Evolutionary conservation across 2,888 invertebrate genomes (phyloP), one percentile per base, ranked within the genome.

Genomic region (Tetragonula carbonaria): DNA sequence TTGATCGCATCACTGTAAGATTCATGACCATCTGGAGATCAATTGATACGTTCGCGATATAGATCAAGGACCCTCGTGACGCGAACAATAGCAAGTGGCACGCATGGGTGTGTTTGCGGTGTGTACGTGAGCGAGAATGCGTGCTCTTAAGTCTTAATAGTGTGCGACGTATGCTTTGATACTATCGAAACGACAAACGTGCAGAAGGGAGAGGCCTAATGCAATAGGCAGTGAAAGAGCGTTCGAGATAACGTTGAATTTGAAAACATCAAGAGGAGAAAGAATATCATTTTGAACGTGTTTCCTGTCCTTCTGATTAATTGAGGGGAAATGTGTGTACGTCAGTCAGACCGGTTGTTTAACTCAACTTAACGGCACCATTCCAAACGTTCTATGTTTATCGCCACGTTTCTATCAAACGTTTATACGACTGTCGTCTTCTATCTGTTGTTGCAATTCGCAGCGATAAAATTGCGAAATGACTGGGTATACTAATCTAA

Each of bases 71-170:
- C 28, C n/a, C 59, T 73, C 73, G 65, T 65, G 23, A 16, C 38
- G 33, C 16, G 21, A 45, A 75, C 51, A 57, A 67, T 59, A 38
- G 57, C 57, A 57, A 67, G 67, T n/a, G 59, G 3, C 11, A 23
- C 16, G 14, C 23, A 11, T 3, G 51, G 21, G 75, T 66, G 21
- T 62, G n/a, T 59, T 18, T n/a, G 33, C 5, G n/a, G 28, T 28
- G 38, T 28, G n/a, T 68, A 21, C 28, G 28, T 23, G 68, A 51
- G 55, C n/a, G 63, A 21, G 21, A 50, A 70, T 65, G 77, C 53
- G 68, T 77, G 68, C 79, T 77, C 71, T 78, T 50, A 72, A 38
- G 33, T n/a, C 70, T 55, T 59, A 66, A 78, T 51, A 78, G 57
- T 45, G 71, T 65, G 65, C 57, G 68, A 72, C 55, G 33, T 63